These are phyloP conservation scores for Sabatieria punctata DNA, from an alignment of 2,888 invertebrate species.

Conservation along the genomic window DNA sequence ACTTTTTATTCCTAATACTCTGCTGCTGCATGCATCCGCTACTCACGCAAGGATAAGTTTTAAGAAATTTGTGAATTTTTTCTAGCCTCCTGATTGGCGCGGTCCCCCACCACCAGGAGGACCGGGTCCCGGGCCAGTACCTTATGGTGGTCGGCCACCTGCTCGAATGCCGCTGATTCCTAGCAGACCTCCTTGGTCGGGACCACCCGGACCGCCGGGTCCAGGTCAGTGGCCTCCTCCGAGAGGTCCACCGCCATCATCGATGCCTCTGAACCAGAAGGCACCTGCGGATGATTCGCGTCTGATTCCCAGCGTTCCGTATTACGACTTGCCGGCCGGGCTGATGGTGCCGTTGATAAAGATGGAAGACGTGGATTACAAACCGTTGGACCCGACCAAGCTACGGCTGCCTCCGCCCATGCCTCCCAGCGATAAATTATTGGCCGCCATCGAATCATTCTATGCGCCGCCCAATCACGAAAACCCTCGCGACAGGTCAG, in stretches of 20 bases:
- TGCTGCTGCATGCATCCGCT: too few relatives aligned
- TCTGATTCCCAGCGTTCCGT: too few relatives aligned
- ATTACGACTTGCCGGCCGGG: constrained; percentile 90
- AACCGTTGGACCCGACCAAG: constrained; percentile 66
- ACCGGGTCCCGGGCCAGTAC: too few relatives aligned
- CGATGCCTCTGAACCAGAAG: constrained; percentile 27
- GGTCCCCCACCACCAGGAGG: too few relatives aligned
- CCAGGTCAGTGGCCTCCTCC: constrained; percentile 3
- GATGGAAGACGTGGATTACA: constrained; percentile 75
- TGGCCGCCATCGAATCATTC: constrained; percentile 87
- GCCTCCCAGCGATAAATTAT: constrained; percentile 74
- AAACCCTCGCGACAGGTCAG: constrained; percentile 62
- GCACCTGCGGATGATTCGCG: constrained; percentile 9
- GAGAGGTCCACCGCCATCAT: constrained; percentile 43
- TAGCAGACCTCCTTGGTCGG: too few relatives aligned
- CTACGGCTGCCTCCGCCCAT: constrained; percentile 85
- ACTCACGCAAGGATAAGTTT: too few relatives aligned
- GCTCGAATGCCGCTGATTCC: too few relatives aligned
- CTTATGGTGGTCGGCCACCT: too few relatives aligned
- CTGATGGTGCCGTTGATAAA: constrained; percentile 91
- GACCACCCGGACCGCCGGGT: neutral
- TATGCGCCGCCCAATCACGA: constrained; percentile 87
- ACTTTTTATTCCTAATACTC: too few relatives aligned
- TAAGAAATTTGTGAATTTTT: too few relatives aligned
- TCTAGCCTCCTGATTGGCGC: too few relatives aligned